Conservation (phyloP, 2,888 invertebrate genomes). For the Lydus trimaculatus region DNA sequence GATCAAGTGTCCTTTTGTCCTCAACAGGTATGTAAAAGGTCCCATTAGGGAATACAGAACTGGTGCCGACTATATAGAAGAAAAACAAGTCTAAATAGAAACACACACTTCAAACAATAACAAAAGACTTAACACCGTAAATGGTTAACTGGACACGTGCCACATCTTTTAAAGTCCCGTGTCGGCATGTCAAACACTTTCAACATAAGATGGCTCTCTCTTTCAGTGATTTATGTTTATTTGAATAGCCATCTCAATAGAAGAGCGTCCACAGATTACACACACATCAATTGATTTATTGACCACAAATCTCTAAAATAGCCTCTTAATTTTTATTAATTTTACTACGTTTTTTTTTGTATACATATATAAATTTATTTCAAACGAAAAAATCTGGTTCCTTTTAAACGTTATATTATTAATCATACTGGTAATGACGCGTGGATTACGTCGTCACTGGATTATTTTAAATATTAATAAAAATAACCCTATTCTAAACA, state of each 20-base stretch:
- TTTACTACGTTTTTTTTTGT: background rate
- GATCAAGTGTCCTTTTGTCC: slow-evolving; percentile 11
- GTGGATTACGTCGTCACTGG: slow-evolving; percentile 3
- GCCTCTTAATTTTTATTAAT: slow-evolving; percentile 13
- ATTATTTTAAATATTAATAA: background rate
- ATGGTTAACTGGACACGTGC: slow-evolving; percentile 16
- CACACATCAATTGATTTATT: slow-evolving; percentile 10
- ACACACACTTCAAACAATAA: slow-evolving; percentile 1
- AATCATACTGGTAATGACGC: slow-evolving; percentile 1
- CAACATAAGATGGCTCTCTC: slow-evolving; percentile 8
- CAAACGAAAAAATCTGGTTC: background rate
- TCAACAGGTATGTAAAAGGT: slow-evolving; percentile 5
- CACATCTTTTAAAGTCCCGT: slow-evolving; percentile 13
- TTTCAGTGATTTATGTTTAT: slow-evolving; percentile 10
- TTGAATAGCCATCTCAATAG: slow-evolving; percentile 1
- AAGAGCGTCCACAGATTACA: background rate
- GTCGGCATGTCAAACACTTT: slow-evolving; percentile 17
- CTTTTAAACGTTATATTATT: background rate
- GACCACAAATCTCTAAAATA: background rate
- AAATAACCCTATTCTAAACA: background rate
- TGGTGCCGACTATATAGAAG: background rate
- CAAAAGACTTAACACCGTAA: slow-evolving; percentile 11
- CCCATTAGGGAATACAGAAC: slow-evolving; percentile 9
- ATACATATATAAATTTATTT: background rate
- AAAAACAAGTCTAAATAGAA: slow-evolving; percentile 4